Base-by-base conservation (phyloP, 2,888 invertebrate genomes). In the Dexiosoma caninum region DNA sequence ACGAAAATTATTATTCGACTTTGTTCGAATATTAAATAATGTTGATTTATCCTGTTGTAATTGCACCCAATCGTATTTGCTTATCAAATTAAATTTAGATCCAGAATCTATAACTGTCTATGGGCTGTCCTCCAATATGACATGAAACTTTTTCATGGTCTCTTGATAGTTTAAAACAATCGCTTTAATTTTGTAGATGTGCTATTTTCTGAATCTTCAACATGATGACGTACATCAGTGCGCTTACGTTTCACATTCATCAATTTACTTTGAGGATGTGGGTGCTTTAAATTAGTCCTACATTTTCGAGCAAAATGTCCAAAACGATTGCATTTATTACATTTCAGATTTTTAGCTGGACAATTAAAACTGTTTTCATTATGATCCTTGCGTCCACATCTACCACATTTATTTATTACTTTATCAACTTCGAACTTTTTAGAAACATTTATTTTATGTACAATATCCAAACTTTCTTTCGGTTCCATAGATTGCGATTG, bases 381-480 rank as follows among this genome's bases (percentile, higher is more conserved):
- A 64, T 83, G 80, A n/a, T 78, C 81, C n/a, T 67, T 75, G 12
- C 64, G 67, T 23, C 83, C 83, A 60, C 79, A 81, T 69, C 82
- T 75, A 16, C 72, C 49, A 40, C 80, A 84, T 23, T 82, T 66
- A 44, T 37, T 57, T 59, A n/a, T n/a, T n/a, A 35, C 37, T 37
- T 55, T 55, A 66, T 74, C 30, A 64, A 53, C 37, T 74, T 74
- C 42, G 57, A 57, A 64, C 51, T 57, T 72, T 55, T 72, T 72
- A 72, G 49, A 21, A 37, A 62, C 35, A 44, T 74, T 64, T 42
- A 83, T 82, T 57, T 75, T 82, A 60, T 81, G 77, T 35, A 83
- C 46, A 16, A 49, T 37, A 59, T 78, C 81, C n/a, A 66, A 67
- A 30, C 46, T 66, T 46, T 46, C 32, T 55, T 57, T 81, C 32